Evolutionary conservation across 1,140 invertebrate species (phyloP), one percentile per base, ranked within the genome.

Genomic region (Drosophila eugracilis): DNA sequence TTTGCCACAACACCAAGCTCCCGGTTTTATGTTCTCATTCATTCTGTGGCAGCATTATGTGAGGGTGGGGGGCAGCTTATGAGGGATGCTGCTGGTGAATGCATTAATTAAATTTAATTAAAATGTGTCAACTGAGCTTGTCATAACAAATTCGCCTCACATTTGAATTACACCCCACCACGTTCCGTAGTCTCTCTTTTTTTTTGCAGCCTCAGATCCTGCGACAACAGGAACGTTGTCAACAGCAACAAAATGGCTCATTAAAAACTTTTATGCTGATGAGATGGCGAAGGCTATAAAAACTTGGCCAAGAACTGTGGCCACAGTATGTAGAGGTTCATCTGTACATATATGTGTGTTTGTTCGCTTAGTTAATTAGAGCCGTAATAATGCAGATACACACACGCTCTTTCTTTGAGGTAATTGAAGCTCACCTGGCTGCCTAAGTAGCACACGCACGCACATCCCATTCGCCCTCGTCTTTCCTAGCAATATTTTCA

Each of bases 51-150:
- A 42, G 26, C 69, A 70, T 70, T 66, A 63, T 71, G 45, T 41
- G 44, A 49, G 59, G 41, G n/a, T n/a, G n/a, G n/a, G n/a, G n/a
- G n/a, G n/a, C n/a, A n/a, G 54, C 45, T 60, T 60, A 22, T 48
- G 9, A 24, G 44, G 44, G 62, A 34, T 66, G 37, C 44, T 63
- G 41, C 58, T 59, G n/a, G n/a, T n/a, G 72, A 66, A 75, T 78
- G 70, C 81, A 88, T 80, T 86, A 86, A 88, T 86, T 86, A 86
- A 88, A 86, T 86, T 88, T 86, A 86, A 86, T 86, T 86, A 86
- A 86, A 86, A 86, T 85, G 83, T 86, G 83, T 88, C 83, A 86
- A 83, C 83, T 48, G 83, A 78, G 83, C 84, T 83, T 88, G 83
- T 86, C 83, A 83, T 78, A 86, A 86, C 83, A 86, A 86, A 86